Conservation (phyloP, 1,140 invertebrate genomes). For the Manduca sexta region DNA sequence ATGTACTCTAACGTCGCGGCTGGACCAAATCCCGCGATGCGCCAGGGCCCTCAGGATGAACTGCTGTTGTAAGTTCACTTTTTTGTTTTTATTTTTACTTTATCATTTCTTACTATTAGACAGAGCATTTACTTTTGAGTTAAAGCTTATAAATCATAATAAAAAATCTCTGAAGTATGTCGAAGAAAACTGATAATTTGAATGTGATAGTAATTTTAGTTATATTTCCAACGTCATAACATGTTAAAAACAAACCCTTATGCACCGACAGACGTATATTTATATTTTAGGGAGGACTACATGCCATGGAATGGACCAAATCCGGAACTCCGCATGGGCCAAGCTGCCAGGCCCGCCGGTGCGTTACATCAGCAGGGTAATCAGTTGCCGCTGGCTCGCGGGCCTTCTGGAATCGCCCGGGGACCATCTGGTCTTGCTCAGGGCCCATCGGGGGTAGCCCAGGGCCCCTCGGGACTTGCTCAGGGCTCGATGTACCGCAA, state of each 20-base stretch:
- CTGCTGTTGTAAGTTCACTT: conserved; percentile 54
- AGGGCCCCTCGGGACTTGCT: conserved; percentile 31
- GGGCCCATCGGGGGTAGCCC: conserved; percentile 30
- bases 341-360: conserved; percentile 31
- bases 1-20: conserved; percentile 27
- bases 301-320: conserved; percentile 59
- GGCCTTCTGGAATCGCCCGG: conserved; percentile 34
- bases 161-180: too few species aligned
- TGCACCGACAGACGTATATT: neutral
- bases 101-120: too few species aligned
- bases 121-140: too few species aligned
- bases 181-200: too few species aligned
- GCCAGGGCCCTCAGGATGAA: conserved; percentile 50
- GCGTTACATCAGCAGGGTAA: conserved; percentile 32
- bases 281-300: conserved; percentile 42
- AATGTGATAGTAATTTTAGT: too few species aligned
- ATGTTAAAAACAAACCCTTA: neutral
- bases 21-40: conserved; percentile 41
- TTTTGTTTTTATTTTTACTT: too few species aligned
- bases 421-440: conserved; percentile 28
- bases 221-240: too few species aligned
- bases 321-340: conserved; percentile 40
- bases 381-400: conserved; percentile 23
- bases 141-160: too few species aligned
- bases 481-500: conserved; percentile 59